Conservation (phyloP, 2,797 vertebrate species). For the Chaenodraco wilsoni region DNA sequence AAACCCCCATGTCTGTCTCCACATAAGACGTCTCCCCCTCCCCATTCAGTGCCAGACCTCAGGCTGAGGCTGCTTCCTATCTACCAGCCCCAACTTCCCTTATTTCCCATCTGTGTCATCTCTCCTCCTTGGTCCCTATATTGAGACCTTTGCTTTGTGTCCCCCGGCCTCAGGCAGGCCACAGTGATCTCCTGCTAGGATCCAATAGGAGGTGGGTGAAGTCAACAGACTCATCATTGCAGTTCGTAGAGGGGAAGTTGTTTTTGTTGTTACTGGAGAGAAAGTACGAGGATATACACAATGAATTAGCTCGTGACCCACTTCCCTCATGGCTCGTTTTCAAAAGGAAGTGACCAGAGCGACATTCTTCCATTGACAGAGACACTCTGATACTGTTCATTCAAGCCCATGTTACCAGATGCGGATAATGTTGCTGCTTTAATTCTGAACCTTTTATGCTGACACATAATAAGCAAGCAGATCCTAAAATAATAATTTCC, state of each 20-base stretch:
- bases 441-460: conserved; percentile 8
- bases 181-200: conserved; percentile 43
- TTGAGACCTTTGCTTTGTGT: conserved; percentile 45
- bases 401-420: conserved; percentile 27
- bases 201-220: conserved; percentile 24
- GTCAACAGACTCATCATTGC: conserved; percentile 39
- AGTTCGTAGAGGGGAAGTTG: conserved; percentile 49
- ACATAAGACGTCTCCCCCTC: conserved; percentile 36
- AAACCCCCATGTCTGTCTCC: conserved; percentile 24
- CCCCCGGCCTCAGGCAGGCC: conserved; percentile 12
- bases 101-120: conserved; percentile 48
- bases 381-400: conserved; percentile 47
- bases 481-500: conserved; percentile 23
- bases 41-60: conserved; percentile 14
- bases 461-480: conserved; percentile 5
- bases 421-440: conserved; percentile 12
- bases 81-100: neutral
- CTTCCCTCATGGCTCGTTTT: conserved; percentile 50
- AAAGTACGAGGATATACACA: conserved; percentile 36
- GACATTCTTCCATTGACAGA: conserved; percentile 56
- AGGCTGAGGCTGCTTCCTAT: conserved; percentile 26
- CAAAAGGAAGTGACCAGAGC: conserved; percentile 40
- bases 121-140: conserved; percentile 21
- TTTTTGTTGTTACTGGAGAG: conserved; percentile 54
- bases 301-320: conserved; percentile 62